Conservation (phyloP, 2,797 vertebrate species). For the Sylvia borin region DNA sequence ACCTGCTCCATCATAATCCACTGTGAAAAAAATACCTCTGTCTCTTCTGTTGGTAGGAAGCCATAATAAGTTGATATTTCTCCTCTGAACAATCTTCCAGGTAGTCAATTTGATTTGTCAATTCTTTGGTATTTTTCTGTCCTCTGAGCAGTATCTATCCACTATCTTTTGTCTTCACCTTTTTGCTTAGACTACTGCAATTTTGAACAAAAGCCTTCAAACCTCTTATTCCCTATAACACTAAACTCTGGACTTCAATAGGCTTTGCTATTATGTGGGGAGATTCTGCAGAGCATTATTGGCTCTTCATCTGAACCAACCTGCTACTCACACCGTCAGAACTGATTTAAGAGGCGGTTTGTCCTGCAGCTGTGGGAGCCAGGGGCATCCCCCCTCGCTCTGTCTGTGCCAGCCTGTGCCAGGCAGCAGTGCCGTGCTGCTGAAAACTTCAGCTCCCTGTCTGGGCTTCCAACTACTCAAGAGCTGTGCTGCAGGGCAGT, state of each 20-base stretch:
- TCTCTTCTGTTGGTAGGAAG: conserved; percentile 41
- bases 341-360: accelerated
- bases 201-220: conserved; percentile 26
- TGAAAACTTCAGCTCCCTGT: background rate
- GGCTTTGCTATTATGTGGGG: background rate
- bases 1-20: conserved; percentile 48
- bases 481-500: background rate
- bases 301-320: background rate
- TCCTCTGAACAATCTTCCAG: conserved; percentile 33
- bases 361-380: accelerated
- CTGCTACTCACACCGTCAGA: background rate
- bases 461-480: background rate
- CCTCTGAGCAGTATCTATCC: conserved; percentile 25
- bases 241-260: background rate
- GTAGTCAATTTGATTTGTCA: conserved; percentile 48
- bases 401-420: background rate
- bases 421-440: background rate
- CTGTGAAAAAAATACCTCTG: conserved; percentile 21
- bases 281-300: background rate
- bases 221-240: background rate
- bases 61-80: conserved; percentile 43
- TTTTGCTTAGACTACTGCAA: conserved; percentile 1
- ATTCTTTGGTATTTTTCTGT: conserved; percentile 36
- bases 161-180: conserved; percentile 13
- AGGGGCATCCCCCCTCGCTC: background rate